These are phyloP conservation scores for Glyptemys insculpta DNA, from an alignment of 2,797 vertebrate genomes.

Conservation along the genomic window DNA sequence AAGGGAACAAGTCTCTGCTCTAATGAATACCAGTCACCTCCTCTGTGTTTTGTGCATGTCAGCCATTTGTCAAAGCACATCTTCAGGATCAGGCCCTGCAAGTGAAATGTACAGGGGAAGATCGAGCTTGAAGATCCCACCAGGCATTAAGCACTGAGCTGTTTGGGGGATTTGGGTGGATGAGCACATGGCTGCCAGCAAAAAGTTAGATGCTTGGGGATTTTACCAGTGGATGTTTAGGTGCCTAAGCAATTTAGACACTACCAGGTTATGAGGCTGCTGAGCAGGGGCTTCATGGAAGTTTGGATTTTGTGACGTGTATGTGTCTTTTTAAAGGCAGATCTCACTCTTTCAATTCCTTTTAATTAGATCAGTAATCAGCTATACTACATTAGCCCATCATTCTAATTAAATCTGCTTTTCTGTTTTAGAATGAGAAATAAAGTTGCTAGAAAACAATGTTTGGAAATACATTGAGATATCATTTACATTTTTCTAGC, in stretches of 20 bases:
- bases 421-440: conserved; percentile 15
- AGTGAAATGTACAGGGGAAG: neutral
- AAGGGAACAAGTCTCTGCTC: neutral
- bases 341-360: neutral
- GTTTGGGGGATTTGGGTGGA: neutral
- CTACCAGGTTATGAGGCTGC: neutral
- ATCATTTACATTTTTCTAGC: conserved; percentile 31
- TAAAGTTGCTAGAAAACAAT: neutral
- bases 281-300: neutral
- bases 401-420: neutral
- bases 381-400: neutral
- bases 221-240: neutral
- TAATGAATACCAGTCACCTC: neutral
- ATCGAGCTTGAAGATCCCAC: neutral
- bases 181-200: neutral
- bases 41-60: neutral
- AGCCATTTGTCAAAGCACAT: neutral
- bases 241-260: neutral
- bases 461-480: neutral
- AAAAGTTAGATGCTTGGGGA: neutral
- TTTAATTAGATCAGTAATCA: neutral
- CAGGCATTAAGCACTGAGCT: neutral
- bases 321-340: neutral
- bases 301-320: neutral
- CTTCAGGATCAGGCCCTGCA: neutral